Evolutionary conservation across 1,140 invertebrate genomes (phyloP), one percentile per base, ranked within the genome.

Genomic region (Harlomillsia oculata): DNA sequence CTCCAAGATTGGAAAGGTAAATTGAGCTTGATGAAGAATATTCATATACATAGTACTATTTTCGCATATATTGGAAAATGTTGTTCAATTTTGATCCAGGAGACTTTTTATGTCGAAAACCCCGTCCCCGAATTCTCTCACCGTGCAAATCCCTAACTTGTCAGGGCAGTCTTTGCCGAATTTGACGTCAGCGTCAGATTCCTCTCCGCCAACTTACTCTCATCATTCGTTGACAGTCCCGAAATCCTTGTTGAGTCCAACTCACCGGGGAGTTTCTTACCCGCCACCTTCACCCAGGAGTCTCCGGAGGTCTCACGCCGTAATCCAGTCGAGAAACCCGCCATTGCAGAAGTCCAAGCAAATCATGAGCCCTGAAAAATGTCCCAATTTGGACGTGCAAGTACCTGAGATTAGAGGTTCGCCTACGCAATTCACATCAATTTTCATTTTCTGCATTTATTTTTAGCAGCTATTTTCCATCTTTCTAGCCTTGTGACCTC

Each of bases 111-210:
- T 67, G 21, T 66, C 62, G 8, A 67, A 64, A 41, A 80, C 81
- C 4, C 80, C 81, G 4, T 87, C 86, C 65, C 85, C 83, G 0
- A 71, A 88, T 40, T 81, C 82, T 14, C 83, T 89, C 32, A 82
- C 85, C 67, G 79, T 84, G 6, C 78, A 78, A 28, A 70, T 77
- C 13, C 79, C 76, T 57, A 77, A 77, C 44, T 71, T 68, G 59
- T 70, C 84, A 48, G 83, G 82, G 21, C 83, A 85, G 69, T 84
- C 82, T 53, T 69, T 86, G 64, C 83, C 84, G 26, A 85, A 86
- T 66, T 68, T 86, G 46, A 81, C 77, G 18, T 74, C 74, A 4
- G 74, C 76, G 49, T 72, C 73, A 11, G 72, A 72, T 58, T 72
- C 72, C 5, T 73, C 75, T 21, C 71, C 26, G 68, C 74, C 21